Conservation (phyloP, 1,140 invertebrate species). For the Lepidostoma basale region DNA sequence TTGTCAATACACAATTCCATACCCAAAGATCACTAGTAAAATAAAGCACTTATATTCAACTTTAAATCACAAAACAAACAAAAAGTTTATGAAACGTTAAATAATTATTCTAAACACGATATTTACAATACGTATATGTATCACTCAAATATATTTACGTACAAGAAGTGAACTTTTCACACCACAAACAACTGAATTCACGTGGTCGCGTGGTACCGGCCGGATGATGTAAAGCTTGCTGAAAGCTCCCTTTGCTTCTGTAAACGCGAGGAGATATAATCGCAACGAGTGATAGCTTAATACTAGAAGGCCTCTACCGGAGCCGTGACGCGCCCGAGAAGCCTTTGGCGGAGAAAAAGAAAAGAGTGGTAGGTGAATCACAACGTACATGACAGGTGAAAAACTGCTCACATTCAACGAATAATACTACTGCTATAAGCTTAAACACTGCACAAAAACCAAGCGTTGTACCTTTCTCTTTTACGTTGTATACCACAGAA, state of each 20-base stretch:
- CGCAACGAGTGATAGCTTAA: conserved; percentile 22
- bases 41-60: too few species aligned
- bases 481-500: not conserved
- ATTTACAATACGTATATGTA: too few species aligned
- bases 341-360: conserved; percentile 12
- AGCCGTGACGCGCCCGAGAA: conserved; percentile 7
- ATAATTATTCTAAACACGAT: too few species aligned
- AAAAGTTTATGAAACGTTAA: too few species aligned
- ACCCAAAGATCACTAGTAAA: too few species aligned
- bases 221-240: not conserved
- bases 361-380: conserved; percentile 20
- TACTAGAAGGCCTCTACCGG: conserved; percentile 24
- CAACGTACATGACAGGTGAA: conserved; percentile 1
- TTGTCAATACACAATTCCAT: too few species aligned
- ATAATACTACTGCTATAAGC: too few species aligned
- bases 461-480: not conserved
- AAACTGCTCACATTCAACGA: not conserved
- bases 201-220: conserved; percentile 8
- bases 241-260: not conserved
- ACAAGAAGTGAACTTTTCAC: not conserved
- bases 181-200: not conserved
- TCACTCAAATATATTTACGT: too few species aligned
- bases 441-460: not conserved
- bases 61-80: too few species aligned
- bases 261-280: conserved; percentile 22